Base-by-base conservation (phyloP, 2,888 invertebrate species). In the Athalia cordata region DNA sequence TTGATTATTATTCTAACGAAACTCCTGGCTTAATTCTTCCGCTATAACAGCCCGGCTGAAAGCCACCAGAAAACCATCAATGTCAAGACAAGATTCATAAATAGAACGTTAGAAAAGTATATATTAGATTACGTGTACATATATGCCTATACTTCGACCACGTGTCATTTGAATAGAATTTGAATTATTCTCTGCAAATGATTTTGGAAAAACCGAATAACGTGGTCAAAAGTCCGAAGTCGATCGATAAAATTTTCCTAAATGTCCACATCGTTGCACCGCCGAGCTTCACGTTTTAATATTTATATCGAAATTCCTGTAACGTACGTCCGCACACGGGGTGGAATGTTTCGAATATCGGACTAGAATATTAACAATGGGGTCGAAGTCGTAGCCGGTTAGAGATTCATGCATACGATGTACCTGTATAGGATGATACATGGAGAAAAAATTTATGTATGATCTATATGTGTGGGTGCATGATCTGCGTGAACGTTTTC, bases 351-450 rank as follows among this genome's bases (percentile, higher is more conserved):
- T 81, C 81, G 83, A 84, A 84, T 82, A 84, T 83, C 83, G 81
- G 82, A 81, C 65, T 80, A 81, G 84, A 84, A 84, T 84, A 85
- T 83, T 84, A 84, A 84, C 83, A 80, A 83, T 29, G 29, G 77
- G 68, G 78, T 50, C 13, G 57, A 47, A 72, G 47, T 50, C 52
- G 55, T 3, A 13, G 45, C 59, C 13, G 59, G 8, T 13, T 59
- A 66, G 5, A 62, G 55, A 13, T 72, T 59, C n/a, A 72, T 50
- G 29, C 8, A 9, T 13, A 4, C 49, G 47, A 55, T 55, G 43
- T 13, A 64, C 65, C n/a, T 65, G 47, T 29, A 29, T 29, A 29
- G 29, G 29, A 29, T 29, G 29, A 29, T 29, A 29, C 29, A 2
- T 29, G 29, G 29, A 29, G 29, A 29, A 29, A 29, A 29, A 29